Percentiles rank a stretch among this genome's conserved stretches.
These are phyloP conservation scores for Globicephala melas DNA, from an alignment of 2,113 vertebrate species.

Conservation along the genomic window DNA sequence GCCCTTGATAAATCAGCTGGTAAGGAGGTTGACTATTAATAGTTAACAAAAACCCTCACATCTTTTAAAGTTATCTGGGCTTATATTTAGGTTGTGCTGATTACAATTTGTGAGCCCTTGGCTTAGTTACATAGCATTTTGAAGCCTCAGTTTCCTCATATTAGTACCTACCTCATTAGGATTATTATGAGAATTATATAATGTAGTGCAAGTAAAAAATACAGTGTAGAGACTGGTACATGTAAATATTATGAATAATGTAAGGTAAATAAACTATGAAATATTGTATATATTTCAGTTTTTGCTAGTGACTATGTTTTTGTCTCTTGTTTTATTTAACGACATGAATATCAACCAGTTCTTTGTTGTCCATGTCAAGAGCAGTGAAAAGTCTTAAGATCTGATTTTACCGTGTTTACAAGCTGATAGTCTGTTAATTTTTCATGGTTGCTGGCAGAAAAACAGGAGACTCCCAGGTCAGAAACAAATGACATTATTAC, in stretches of 20 bases:
- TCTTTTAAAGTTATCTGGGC: background rate
- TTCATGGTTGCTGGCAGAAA: slow-evolving; percentile 35
- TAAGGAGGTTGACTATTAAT: background rate
- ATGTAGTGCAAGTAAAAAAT: background rate
- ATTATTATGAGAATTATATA: slow-evolving; percentile 44
- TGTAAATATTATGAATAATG: background rate
- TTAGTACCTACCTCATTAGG: background rate
- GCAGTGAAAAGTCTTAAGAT: background rate
- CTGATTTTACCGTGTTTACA: background rate
- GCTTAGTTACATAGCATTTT: background rate
- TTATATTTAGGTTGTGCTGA: slow-evolving; percentile 15
- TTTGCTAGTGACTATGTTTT: background rate
- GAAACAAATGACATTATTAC: background rate
- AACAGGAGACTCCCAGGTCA: slow-evolving; percentile 25
- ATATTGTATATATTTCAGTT: background rate
- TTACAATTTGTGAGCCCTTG: background rate
- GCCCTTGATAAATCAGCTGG: background rate
- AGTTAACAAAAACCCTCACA: background rate
- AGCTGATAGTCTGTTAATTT: slow-evolving; percentile 26
- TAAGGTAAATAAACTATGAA: background rate
- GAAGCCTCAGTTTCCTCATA: slow-evolving; percentile 12
- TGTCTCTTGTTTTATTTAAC: background rate
- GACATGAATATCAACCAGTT: background rate
- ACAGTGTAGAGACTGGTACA: background rate
- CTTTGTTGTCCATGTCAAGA: background rate